Conservation (phyloP, 2,797 vertebrate genomes). For the Sciurus carolinensis region DNA sequence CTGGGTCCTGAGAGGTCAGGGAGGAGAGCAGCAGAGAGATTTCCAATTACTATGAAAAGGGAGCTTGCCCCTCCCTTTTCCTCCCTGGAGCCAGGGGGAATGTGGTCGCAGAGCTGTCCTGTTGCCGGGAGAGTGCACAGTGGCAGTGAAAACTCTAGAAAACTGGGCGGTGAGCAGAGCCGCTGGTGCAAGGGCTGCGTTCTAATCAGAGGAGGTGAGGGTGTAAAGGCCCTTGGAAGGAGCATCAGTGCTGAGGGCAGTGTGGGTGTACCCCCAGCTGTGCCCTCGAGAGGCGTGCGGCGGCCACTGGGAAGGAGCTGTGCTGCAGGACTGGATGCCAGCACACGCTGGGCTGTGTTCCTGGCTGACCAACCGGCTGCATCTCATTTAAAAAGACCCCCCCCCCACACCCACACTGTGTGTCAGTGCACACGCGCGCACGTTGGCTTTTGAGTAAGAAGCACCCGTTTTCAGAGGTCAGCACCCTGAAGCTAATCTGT, state of each 20-base stretch:
- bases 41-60: neutral
- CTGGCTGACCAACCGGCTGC: neutral
- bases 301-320: neutral
- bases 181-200: neutral
- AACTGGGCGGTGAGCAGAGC: neutral
- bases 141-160: neutral
- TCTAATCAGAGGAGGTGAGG: neutral
- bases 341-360: neutral
- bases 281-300: neutral
- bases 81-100: neutral
- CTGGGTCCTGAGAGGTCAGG: neutral
- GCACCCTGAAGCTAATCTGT: neutral
- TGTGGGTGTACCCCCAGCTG: neutral
- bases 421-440: fast-evolving
- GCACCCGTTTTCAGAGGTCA: neutral
- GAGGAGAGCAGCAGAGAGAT: neutral
- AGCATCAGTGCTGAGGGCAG: neutral
- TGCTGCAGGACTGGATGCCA: neutral
- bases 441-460: neutral
- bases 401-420: fast-evolving
- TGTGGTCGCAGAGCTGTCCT: neutral
- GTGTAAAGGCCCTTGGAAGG: neutral
- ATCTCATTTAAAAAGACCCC: neutral
- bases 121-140: neutral
- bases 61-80: too few relatives aligned